These are phyloP conservation scores for Acyrthosiphon pisum DNA, from an alignment of 1,140 invertebrate genomes.

Conservation along the genomic window DNA sequence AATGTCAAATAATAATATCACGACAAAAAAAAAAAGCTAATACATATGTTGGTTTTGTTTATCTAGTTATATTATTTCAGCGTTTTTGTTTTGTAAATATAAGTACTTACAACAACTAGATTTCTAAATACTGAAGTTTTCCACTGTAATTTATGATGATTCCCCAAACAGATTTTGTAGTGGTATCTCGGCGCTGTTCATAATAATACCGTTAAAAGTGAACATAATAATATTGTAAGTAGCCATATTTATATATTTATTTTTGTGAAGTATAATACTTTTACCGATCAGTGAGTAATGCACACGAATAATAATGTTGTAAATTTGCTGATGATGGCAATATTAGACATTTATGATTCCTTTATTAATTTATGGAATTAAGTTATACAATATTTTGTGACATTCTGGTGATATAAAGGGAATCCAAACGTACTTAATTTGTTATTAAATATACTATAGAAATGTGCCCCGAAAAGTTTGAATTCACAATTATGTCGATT, in stretches of 20 bases:
- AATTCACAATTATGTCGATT: neutral
- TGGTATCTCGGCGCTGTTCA: neutral
- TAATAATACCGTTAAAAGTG: slow-evolving; percentile 12
- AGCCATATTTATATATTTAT: neutral
- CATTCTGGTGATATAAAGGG: neutral
- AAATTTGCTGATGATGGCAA: neutral
- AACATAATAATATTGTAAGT: neutral
- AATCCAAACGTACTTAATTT: neutral
- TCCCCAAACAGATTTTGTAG: neutral
- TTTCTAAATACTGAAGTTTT: slow-evolving; percentile 1
- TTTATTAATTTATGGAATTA: neutral
- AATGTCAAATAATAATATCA: neutral
- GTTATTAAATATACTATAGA: neutral
- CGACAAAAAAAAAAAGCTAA: neutral
- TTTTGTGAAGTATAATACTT: neutral
- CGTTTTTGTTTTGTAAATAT: neutral
- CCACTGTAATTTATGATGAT: slow-evolving; percentile 26
- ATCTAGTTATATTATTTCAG: neutral
- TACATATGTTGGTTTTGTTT: neutral
- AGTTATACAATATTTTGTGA: neutral
- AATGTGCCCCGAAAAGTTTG: neutral
- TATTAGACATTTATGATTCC: neutral
- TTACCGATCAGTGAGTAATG: neutral
- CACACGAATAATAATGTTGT: neutral
- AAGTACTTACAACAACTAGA: neutral